Evolutionary conservation across 1,140 invertebrate species (phyloP), one percentile per base, ranked within the genome.

Genomic region (Glomeris maerens): DNA sequence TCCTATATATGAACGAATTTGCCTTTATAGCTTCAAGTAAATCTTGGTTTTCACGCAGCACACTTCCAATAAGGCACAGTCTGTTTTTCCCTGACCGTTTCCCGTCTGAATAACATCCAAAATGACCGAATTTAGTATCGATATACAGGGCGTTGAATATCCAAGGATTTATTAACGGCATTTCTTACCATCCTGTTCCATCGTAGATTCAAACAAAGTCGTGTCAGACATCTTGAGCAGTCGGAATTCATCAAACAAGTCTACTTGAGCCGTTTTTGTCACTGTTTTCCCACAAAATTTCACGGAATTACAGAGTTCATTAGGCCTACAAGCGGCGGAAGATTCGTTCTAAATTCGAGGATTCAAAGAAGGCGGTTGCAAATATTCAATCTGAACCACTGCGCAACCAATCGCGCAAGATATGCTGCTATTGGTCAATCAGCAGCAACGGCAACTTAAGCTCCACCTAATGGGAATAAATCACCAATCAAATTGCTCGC

Each of bases 11-110:
- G n/a, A 25, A 21, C 22, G 31, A 26, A 38, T 31, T 45, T 45
- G 49, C 53, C 38, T 52, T 25, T 22, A 52, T n/a, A 27, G 44
- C 28, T 31, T 52, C 31, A 4, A 48, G 27, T 44, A 55, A 47
- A 31, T 13, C 27, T 31, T 47, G 36, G 41, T 55, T 48, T 36
- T 52, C 17, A 17, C 49, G 47, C 7, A 55, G 29, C 23, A 26
- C 20, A 27, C 52, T 47, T 1, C 53, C 53, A 42, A 55, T 26
- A 44, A 55, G 7, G 29, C 53, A 52, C 2, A 55, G n/a, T 48
- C 20, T 36, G 20, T 13, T 36, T 36, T 13, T 13, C 31, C 31
- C 10, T 36, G 13, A 36, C 10, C 10, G 31, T n/a, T n/a, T 13
- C 31, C 20, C 10, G 31, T 36, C 10, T 36, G 10, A 36, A 10